Percentiles rank a stretch among this genome's conserved stretches.
phyloP scores from a whole-genome alignment of 1,140 invertebrate species.

The Chlorops oryzae region DNA sequence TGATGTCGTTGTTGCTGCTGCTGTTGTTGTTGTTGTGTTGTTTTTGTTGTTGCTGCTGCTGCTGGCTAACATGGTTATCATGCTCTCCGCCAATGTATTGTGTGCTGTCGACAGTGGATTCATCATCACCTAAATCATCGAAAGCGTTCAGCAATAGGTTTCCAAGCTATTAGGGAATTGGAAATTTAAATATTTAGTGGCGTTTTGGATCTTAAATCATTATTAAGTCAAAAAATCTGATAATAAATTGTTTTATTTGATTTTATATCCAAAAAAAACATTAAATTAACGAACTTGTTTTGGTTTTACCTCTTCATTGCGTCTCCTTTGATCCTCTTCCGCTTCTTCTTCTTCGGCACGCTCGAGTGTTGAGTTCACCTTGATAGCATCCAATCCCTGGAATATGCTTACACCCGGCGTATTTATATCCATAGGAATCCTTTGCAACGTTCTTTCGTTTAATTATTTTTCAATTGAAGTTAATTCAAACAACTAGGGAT shows the following conservation, averaged over 20 bases:
- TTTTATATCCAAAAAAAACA: too few relatives aligned
- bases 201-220: too few relatives aligned
- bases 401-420: conserved; percentile 56
- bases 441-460: too few relatives aligned
- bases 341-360: conserved; percentile 54
- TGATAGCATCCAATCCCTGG: conserved; percentile 52
- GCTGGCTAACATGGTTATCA: not conserved
- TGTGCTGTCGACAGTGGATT: conserved; percentile 46
- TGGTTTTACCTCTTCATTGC: conserved; percentile 52
- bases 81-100: too few relatives aligned
- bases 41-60: not conserved
- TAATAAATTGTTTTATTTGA: too few relatives aligned
- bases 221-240: too few relatives aligned
- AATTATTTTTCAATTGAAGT: too few relatives aligned
- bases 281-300: too few relatives aligned
- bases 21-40: too few relatives aligned
- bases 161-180: conserved; percentile 47
- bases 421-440: conserved; percentile 43
- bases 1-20: conserved; percentile 11
- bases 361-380: conserved; percentile 53
- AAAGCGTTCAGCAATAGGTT: conserved; percentile 54
- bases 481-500: too few relatives aligned
- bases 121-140: conserved; percentile 55
- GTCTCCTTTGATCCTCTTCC: conserved; percentile 53
- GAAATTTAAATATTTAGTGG: too few relatives aligned